These are phyloP conservation scores for Platycheirus albimanus DNA, from an alignment of 2,888 invertebrate species.

Conservation along the genomic window DNA sequence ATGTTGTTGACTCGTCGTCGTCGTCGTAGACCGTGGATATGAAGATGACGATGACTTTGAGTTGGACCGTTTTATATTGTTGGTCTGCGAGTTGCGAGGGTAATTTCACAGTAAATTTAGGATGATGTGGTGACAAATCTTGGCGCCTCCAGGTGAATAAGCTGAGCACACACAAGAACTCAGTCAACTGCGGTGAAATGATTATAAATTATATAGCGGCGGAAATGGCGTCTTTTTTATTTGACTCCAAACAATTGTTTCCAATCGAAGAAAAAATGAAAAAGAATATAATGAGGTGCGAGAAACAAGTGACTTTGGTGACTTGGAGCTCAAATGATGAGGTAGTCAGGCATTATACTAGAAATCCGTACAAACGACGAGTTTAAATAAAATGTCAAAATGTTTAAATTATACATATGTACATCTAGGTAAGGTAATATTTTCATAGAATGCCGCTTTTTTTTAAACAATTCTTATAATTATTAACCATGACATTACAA, in stretches of 20 bases:
- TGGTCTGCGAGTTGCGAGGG: slow-evolving; percentile 60
- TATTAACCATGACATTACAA: too few species aligned
- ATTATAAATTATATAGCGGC: slow-evolving; percentile 65
- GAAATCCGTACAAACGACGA: too few species aligned
- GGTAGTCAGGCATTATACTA: too few species aligned
- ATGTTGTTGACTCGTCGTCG: slow-evolving; percentile 47
- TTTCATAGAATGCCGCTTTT: too few species aligned
- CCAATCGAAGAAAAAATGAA: slow-evolving; percentile 34
- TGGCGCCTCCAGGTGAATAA: slow-evolving; percentile 70
- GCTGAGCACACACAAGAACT: slow-evolving; percentile 69
- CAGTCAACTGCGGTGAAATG: slow-evolving; percentile 61
- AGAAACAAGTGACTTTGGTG: too few species aligned
- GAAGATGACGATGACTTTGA: too few species aligned
- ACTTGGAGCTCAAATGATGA: too few species aligned
- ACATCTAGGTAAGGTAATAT: too few species aligned
- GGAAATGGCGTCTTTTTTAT: slow-evolving; percentile 40
- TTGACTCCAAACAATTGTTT: slow-evolving; percentile 6
- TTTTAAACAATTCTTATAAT: too few species aligned
- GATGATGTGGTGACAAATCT: slow-evolving; percentile 68
- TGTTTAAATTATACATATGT: too few species aligned
- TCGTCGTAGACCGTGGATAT: slow-evolving; percentile 6
- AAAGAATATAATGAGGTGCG: slow-evolving; percentile 36
- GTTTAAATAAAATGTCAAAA: too few species aligned
- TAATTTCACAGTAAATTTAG: slow-evolving; percentile 72
- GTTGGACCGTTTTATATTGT: background rate